Percentiles rank a stretch among this genome's conserved stretches.
Conservation (phyloP, 1,140 invertebrate genomes). For the Monochamus saltuarius region DNA sequence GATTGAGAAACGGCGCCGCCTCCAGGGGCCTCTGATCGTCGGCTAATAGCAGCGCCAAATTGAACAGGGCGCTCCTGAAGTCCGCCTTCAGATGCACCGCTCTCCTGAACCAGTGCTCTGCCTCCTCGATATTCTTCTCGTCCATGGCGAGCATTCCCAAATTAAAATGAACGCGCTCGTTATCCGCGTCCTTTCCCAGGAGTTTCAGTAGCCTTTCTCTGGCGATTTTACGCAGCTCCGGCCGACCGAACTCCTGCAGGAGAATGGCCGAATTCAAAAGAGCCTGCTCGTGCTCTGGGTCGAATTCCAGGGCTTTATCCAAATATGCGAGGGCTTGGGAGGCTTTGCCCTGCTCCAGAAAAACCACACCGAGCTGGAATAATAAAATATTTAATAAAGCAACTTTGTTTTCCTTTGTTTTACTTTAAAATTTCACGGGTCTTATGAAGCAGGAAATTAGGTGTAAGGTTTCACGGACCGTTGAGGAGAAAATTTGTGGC, state of each 20-base stretch:
- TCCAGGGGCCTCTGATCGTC: constrained; percentile 86
- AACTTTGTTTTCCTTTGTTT: constrained; percentile 1
- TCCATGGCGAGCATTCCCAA: constrained; percentile 93
- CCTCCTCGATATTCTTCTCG: constrained; percentile 81
- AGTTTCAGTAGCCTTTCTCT: constrained; percentile 79
- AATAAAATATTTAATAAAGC: not conserved
- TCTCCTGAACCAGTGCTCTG: constrained; percentile 85
- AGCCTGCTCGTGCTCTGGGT: constrained; percentile 93
- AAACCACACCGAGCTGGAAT: constrained; percentile 86
- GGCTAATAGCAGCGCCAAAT: constrained; percentile 86
- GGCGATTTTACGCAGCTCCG: constrained; percentile 75
- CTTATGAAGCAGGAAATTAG: too few species aligned
- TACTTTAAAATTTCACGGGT: too few species aligned
- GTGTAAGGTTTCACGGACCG: too few species aligned
- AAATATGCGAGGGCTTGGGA: constrained; percentile 88
- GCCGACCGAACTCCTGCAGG: constrained; percentile 82
- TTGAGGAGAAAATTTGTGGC: too few species aligned
- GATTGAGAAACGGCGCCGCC: constrained; percentile 89
- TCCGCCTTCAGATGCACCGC: constrained; percentile 82
- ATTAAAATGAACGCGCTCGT: constrained; percentile 92
- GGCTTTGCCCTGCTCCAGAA: constrained; percentile 88
- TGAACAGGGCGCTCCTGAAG: constrained; percentile 92
- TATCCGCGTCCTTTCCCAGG: constrained; percentile 74
- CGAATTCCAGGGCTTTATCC: constrained; percentile 88
- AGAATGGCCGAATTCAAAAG: constrained; percentile 93